phyloP scores from a whole-genome alignment of 92 coral and sea anemone genomes.

The Bergia sp. region DNA sequence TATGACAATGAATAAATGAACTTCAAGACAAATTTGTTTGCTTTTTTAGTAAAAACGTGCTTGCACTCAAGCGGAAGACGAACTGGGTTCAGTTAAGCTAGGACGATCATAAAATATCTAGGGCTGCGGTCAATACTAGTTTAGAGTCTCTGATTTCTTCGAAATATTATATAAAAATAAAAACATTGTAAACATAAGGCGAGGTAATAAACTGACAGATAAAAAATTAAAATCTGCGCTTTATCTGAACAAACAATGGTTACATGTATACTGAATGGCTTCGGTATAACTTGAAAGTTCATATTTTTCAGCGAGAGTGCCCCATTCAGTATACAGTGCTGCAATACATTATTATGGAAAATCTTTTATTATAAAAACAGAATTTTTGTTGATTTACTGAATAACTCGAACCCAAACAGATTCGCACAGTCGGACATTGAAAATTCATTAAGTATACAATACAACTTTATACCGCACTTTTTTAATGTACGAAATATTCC shows the following conservation, averaged over 20 bases:
- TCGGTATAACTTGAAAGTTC: no score
- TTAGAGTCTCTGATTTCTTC: neutral
- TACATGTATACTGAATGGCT: no score
- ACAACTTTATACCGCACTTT: neutral
- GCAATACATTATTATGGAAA: neutral
- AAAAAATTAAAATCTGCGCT: neutral
- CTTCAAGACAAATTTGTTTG: neutral
- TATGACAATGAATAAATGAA: neutral
- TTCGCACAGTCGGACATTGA: neutral
- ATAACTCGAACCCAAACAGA: neutral
- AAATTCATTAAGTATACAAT: neutral
- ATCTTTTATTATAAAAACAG: no score
- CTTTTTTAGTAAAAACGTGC: neutral
- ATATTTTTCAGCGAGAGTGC: no score
- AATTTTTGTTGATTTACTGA: neutral
- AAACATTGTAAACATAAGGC: neutral
- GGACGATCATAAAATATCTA: no score
- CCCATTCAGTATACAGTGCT: neutral
- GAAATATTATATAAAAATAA: no score
- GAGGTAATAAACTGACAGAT: neutral
- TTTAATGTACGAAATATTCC: neutral
- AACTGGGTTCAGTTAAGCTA: neutral
- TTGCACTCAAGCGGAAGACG: neutral
- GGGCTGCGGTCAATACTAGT: neutral
- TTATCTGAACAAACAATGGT: no score